A percentile compares a stretch with the other conserved stretches of the same genome.
Evolutionary conservation across 1,140 invertebrate genomes (phyloP).

Genomic region (Bicyclus anynana): DNA sequence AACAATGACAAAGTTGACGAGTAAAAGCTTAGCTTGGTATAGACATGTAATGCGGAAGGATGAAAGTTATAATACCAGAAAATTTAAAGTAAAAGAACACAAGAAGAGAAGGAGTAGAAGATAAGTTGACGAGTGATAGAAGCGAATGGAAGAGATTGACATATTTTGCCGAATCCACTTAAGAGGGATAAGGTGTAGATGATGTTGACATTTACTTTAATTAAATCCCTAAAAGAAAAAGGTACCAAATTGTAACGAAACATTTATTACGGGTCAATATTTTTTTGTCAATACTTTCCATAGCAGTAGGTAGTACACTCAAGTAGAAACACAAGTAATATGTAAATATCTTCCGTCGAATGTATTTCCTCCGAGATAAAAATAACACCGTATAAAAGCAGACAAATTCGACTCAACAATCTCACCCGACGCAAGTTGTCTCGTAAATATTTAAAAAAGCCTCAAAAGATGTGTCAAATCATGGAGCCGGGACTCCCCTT

Average conservation of each 20-base stretch:
- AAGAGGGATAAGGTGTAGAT: too few species aligned
- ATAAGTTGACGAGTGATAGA: too few species aligned
- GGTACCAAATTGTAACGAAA: neutral
- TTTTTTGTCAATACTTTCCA: neutral
- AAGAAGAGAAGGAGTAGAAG: too few species aligned
- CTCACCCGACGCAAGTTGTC: slow-evolving; percentile 30
- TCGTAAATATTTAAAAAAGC: slow-evolving; percentile 58
- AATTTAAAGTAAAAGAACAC: too few species aligned
- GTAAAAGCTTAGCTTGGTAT: too few species aligned
- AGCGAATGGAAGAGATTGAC: too few species aligned
- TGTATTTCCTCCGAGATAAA: slow-evolving; percentile 6
- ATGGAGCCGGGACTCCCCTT: slow-evolving; percentile 55
- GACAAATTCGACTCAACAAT: slow-evolving; percentile 32
- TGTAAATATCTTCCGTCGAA: neutral
- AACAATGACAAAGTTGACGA: too few species aligned
- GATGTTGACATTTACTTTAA: too few species aligned
- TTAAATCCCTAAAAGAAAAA: neutral
- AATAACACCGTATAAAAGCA: slow-evolving; percentile 13
- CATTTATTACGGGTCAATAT: neutral
- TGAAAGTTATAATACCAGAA: too few species aligned
- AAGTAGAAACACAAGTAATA: neutral
- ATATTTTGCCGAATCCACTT: too few species aligned
- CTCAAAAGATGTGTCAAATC: slow-evolving; percentile 68
- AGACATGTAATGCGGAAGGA: too few species aligned
- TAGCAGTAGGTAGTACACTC: neutral